Evolutionary conservation across 2,797 vertebrate species (phyloP).

Genomic region (Sparus aurata): DNA sequence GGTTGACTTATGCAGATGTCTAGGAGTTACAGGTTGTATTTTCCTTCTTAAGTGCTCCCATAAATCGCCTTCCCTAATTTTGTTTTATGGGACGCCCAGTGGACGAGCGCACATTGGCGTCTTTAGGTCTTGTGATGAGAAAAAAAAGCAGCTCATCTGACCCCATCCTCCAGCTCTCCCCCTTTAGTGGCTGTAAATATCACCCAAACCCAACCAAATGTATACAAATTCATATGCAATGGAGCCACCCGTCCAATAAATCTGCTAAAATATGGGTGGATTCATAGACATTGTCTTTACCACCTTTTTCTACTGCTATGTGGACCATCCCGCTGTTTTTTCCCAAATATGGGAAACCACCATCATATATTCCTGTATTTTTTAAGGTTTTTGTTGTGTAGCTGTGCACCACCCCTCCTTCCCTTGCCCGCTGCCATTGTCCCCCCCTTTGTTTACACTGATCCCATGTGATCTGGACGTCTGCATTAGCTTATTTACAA

Average conservation of each 20-base stretch:
- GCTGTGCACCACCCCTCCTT: not conserved
- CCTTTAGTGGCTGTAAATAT: constrained; percentile 55
- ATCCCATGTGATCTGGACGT: constrained; percentile 59
- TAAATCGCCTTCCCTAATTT: constrained; percentile 78
- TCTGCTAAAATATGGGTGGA: constrained; percentile 7
- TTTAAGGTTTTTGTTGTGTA: constrained; percentile 26
- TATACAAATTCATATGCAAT: constrained; percentile 48
- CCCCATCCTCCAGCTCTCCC: constrained; percentile 2
- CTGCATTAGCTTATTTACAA: constrained; percentile 78
- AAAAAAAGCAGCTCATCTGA: constrained; percentile 11
- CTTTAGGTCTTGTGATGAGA: constrained; percentile 64
- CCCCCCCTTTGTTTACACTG: constrained; percentile 55
- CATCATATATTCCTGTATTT: constrained; percentile 24
- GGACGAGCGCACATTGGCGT: constrained; percentile 35
- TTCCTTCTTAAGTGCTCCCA: constrained; percentile 79
- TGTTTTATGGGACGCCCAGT: constrained; percentile 63
- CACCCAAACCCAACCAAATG: constrained; percentile 31
- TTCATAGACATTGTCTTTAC: constrained; percentile 41
- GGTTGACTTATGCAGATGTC: constrained; percentile 75
- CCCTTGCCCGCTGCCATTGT: constrained; percentile 1
- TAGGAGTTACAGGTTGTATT: constrained; percentile 74
- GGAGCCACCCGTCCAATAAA: constrained; percentile 37
- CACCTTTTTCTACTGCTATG: constrained; percentile 28
- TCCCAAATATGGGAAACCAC: constrained; percentile 48
- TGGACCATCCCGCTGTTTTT: constrained; percentile 4